phyloP scores from a whole-genome alignment of 1,140 invertebrate genomes.

The Rhynchophorus ferrugineus region DNA sequence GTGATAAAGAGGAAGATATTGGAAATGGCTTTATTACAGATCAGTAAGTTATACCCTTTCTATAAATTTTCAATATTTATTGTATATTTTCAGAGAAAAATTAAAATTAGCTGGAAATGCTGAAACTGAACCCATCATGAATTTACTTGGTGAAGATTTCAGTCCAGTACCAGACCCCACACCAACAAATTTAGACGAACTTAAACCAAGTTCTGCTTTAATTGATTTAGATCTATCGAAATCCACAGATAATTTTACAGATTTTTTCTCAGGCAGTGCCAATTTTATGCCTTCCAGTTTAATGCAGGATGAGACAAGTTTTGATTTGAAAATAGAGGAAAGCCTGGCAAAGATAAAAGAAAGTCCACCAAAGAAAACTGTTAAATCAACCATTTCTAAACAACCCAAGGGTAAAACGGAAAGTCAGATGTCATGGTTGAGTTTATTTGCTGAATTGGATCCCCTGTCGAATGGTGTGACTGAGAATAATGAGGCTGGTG shows the following conservation, averaged over 20 bases:
- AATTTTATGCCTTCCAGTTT: constrained; percentile 38
- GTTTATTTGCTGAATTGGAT: constrained; percentile 89
- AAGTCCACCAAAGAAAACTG: background rate
- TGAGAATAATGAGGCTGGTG: constrained; percentile 24
- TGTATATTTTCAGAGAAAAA: constrained; percentile 1
- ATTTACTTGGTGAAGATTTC: constrained; percentile 33
- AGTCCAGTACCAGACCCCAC: constrained; percentile 9
- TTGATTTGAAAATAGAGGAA: constrained; percentile 3
- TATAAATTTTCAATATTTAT: background rate
- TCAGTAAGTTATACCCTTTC: background rate
- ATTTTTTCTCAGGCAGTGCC: constrained; percentile 25
- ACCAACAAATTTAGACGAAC: constrained; percentile 9
- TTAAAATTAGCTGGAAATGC: constrained; percentile 1
- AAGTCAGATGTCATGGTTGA: constrained; percentile 66
- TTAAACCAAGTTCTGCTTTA: constrained; percentile 28
- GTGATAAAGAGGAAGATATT: constrained; percentile 25
- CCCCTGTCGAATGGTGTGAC: constrained; percentile 70
- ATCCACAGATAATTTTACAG: constrained; percentile 12
- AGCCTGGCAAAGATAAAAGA: constrained; percentile 1
- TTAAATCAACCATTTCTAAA: background rate
- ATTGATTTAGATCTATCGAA: constrained; percentile 30
- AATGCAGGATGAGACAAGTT: constrained; percentile 30
- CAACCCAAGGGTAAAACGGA: constrained; percentile 17
- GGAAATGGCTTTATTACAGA: background rate
- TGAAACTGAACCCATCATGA: constrained; percentile 13